Evolutionary conservation across 2,113 vertebrate species (phyloP).

Genomic region (Marcusenius ussheri): DNA sequence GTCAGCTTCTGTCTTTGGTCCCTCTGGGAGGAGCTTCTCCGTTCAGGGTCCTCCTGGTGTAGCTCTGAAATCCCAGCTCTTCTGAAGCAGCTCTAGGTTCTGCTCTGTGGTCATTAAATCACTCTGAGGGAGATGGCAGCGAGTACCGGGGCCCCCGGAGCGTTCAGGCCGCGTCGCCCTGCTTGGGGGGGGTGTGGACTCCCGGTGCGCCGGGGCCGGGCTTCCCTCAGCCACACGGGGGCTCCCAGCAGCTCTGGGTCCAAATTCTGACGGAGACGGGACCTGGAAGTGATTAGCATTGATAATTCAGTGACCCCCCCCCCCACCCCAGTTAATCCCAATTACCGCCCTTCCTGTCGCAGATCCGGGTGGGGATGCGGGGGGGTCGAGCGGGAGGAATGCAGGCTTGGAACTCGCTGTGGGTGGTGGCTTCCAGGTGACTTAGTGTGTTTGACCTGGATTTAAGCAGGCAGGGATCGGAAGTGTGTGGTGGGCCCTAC

Average conservation of each 20-base stretch:
- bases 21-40: neutral
- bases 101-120: neutral
- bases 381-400: neutral
- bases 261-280: neutral
- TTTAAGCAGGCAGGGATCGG: neutral
- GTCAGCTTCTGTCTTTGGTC: too few species aligned
- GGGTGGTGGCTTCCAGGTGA: neutral
- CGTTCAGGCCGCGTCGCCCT: too few species aligned
- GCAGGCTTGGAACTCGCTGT: neutral
- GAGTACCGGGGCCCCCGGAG: too few species aligned
- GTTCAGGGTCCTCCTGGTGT: neutral
- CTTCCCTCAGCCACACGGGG: neutral
- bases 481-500: neutral
- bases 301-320: neutral
- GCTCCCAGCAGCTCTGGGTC: neutral
- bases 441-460: neutral
- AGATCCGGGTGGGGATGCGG: neutral
- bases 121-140: neutral
- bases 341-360: neutral
- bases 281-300: constrained; percentile 4
- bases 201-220: neutral
- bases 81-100: neutral
- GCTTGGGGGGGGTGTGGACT: neutral
- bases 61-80: neutral
- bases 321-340: neutral